Evolutionary conservation across 2,797 vertebrate genomes (phyloP).

Genomic region (Benthosema pterotum): DNA sequence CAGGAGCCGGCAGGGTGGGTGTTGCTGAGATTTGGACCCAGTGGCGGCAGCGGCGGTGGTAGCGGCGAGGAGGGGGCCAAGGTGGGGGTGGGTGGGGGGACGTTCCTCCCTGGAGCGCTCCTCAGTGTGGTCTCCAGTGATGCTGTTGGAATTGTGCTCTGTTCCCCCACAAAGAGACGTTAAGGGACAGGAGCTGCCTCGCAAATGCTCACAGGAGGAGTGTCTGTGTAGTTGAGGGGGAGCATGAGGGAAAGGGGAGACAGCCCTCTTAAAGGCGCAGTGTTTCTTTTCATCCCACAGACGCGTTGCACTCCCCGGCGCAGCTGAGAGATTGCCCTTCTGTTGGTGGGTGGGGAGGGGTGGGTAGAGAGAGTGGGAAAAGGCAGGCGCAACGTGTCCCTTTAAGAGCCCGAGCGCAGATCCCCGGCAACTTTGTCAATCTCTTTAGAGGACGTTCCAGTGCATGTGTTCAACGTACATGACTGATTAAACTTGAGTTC

Average conservation of each 20-base stretch:
- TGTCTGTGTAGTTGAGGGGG: conserved; percentile 78
- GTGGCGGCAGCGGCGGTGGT: neutral
- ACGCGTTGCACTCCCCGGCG: conserved; percentile 60
- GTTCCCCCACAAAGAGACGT: conserved; percentile 78
- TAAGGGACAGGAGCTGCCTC: conserved; percentile 82
- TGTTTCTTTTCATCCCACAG: conserved; percentile 72
- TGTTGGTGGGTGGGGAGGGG: no score
- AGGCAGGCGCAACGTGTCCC: conserved; percentile 58
- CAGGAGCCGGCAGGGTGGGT: neutral
- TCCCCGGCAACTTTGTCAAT: conserved; percentile 82
- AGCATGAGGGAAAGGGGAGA: conserved; percentile 78
- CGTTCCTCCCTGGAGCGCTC: conserved; percentile 61
- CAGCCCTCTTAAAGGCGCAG: conserved; percentile 86
- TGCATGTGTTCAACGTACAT: conserved; percentile 76
- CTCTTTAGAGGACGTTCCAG: conserved; percentile 84
- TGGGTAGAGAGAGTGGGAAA: conserved; percentile 42
- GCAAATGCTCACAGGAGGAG: conserved; percentile 82
- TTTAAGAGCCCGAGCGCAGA: conserved; percentile 75
- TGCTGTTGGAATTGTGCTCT: conserved; percentile 75
- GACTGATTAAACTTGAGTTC: conserved; percentile 83
- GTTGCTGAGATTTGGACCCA: neutral
- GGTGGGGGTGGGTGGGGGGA: no score
- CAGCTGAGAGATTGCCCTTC: conserved; percentile 61
- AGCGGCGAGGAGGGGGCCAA: neutral
- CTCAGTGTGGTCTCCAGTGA: conserved; percentile 66